phyloP scores from a whole-genome alignment of 2,113 vertebrate species.

The Cyprinodon variegatus region DNA sequence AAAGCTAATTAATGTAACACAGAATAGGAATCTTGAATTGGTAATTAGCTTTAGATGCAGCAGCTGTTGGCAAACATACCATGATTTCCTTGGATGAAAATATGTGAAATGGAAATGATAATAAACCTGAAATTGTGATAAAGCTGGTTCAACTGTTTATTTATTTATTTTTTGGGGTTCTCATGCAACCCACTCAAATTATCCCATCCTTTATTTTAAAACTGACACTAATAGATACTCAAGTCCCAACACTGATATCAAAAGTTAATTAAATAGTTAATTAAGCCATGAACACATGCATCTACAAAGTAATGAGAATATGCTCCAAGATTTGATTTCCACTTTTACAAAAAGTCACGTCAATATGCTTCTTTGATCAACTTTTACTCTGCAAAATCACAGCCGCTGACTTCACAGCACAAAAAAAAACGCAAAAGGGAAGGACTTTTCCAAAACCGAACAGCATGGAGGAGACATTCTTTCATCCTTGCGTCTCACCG shows the following conservation, averaged over 20 bases:
- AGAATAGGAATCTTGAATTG: background rate
- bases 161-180: too few species aligned
- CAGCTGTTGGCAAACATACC: too few species aligned
- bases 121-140: too few species aligned
- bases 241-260: background rate
- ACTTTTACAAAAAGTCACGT: background rate
- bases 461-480: slow-evolving; percentile 36
- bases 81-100: too few species aligned
- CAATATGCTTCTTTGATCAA: background rate
- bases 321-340: background rate
- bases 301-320: background rate
- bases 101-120: too few species aligned
- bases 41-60: too few species aligned
- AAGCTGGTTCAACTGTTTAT: too few species aligned
- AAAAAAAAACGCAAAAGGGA: slow-evolving; percentile 19
- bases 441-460: slow-evolving; percentile 43
- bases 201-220: background rate
- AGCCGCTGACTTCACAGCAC: slow-evolving; percentile 43
- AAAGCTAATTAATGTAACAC: background rate
- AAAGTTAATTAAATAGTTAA: background rate
- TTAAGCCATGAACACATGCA: background rate
- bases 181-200: background rate
- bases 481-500: slow-evolving; percentile 27
- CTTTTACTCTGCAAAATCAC: background rate
- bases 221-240: background rate